phyloP scores from a whole-genome alignment of 2,888 invertebrate species.

The Aelia acuminata region DNA sequence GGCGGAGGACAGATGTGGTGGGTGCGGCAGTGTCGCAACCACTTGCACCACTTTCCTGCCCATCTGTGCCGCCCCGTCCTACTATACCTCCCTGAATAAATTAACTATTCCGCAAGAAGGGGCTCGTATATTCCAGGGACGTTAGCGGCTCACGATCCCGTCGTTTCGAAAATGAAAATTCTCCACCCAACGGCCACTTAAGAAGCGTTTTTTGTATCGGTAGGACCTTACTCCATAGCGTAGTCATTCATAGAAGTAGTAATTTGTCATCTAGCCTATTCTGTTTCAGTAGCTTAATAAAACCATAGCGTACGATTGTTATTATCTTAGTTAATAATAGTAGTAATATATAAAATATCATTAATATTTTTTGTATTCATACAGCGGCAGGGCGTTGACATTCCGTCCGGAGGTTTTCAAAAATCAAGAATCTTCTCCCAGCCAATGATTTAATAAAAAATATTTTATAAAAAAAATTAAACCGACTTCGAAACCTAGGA shows the following conservation, averaged over 20 bases:
- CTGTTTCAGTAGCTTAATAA: not conserved
- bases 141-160: not conserved
- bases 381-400: too few relatives aligned
- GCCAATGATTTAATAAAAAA: too few relatives aligned
- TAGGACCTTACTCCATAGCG: not conserved
- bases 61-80: slow-evolving; percentile 15
- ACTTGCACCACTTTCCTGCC: slow-evolving; percentile 36
- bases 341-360: too few relatives aligned
- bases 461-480: too few relatives aligned
- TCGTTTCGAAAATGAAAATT: not conserved
- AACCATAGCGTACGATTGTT: too few relatives aligned
- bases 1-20: not conserved
- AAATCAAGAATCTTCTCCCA: too few relatives aligned
- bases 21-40: not conserved
- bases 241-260: not conserved
- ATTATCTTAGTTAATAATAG: not conserved
- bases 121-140: slow-evolving; percentile 31
- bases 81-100: slow-evolving; percentile 31
- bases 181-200: not conserved
- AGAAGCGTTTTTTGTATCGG: not conserved
- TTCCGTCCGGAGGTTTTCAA: too few relatives aligned
- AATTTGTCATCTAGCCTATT: not conserved
- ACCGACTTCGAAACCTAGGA: too few relatives aligned
- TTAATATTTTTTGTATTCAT: too few relatives aligned
- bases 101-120: slow-evolving; percentile 37